Conservation (phyloP, 2,888 invertebrate genomes). For the Nephrocerus scutellatus region DNA sequence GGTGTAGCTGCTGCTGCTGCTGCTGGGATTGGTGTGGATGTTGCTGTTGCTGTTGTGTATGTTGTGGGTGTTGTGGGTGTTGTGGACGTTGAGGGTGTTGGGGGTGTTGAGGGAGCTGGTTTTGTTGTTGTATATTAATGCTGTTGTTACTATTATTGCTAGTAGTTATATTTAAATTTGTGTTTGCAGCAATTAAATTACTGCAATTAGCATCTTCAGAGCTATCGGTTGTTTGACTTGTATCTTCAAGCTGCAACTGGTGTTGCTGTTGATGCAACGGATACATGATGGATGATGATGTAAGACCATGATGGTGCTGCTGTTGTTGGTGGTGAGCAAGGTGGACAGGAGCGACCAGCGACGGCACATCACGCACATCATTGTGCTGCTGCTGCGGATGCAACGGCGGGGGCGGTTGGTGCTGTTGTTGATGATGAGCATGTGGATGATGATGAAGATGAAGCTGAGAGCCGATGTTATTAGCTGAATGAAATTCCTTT, state of each 20-base stretch:
- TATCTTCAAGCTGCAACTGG: constrained; percentile 21
- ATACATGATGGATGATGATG: constrained; percentile 9
- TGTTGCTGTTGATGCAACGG: constrained; percentile 20
- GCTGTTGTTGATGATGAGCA: constrained; percentile 22
- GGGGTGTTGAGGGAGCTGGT: constrained; percentile 23
- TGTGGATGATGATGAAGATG: constrained; percentile 11
- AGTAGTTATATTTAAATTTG: constrained; percentile 22
- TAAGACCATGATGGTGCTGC: constrained; percentile 26
- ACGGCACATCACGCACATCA: constrained; percentile 41
- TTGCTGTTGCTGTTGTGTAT: constrained; percentile 16
- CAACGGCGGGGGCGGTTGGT: constrained; percentile 31
- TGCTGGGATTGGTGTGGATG: constrained; percentile 11
- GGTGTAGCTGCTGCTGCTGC: constrained; percentile 20
- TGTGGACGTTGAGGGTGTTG: constrained; percentile 25
- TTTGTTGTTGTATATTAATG: constrained; percentile 22
- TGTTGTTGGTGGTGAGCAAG: too few relatives aligned
- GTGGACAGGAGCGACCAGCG: too few relatives aligned
- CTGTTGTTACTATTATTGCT: constrained; percentile 27
- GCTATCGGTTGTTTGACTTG: constrained; percentile 18
- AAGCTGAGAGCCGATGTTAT: constrained; percentile 12
- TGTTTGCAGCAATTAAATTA: too few relatives aligned
- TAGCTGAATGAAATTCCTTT: constrained; percentile 12
- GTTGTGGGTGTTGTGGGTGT: constrained; percentile 19
- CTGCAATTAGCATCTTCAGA: constrained; percentile 24
- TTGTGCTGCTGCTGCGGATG: constrained; percentile 28